Evolutionary conservation across 92 coral and sea anemone species (phyloP).

Genomic region (Phenganax stokvisi): DNA sequence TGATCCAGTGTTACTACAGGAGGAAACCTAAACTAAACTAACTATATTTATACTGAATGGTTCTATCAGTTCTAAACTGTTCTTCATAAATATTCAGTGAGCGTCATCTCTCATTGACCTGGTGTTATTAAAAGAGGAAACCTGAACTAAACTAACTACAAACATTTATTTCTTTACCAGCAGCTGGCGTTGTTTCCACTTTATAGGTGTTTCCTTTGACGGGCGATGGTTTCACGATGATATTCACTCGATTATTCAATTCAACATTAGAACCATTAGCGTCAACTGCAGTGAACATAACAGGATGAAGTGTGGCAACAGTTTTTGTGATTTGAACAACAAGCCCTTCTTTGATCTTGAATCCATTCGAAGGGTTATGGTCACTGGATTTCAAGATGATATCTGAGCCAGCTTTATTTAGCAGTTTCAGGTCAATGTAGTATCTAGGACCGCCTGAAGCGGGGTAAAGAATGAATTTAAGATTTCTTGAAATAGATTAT

Average conservation of each 20-base stretch:
- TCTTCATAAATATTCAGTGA: too few relatives aligned
- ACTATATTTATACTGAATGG: too few relatives aligned
- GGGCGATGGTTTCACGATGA: conserved; percentile 57
- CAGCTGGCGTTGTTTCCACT: conserved; percentile 10
- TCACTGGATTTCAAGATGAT: conserved; percentile 66
- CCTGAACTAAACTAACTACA: not conserved
- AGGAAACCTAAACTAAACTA: too few relatives aligned
- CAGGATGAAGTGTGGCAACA: conserved; percentile 53
- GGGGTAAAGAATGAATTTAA: conserved; percentile 10
- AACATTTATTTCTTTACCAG: conserved; percentile 1
- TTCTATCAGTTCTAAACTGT: too few relatives aligned
- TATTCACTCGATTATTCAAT: conserved; percentile 53
- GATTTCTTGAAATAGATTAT: too few relatives aligned
- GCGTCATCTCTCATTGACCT: too few relatives aligned
- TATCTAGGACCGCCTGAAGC: conserved; percentile 51
- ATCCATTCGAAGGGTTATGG: conserved; percentile 52
- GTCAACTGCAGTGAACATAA: conserved; percentile 58
- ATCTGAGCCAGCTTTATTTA: conserved; percentile 64
- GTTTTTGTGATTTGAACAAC: conserved; percentile 71
- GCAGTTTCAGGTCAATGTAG: conserved; percentile 57
- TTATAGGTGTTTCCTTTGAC: conserved; percentile 51
- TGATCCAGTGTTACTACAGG: too few relatives aligned
- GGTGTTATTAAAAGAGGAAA: not conserved
- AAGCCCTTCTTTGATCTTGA: conserved; percentile 47
- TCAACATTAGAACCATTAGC: conserved; percentile 18